Conservation (phyloP, 2,797 vertebrate species). For the Potorous gilbertii region DNA sequence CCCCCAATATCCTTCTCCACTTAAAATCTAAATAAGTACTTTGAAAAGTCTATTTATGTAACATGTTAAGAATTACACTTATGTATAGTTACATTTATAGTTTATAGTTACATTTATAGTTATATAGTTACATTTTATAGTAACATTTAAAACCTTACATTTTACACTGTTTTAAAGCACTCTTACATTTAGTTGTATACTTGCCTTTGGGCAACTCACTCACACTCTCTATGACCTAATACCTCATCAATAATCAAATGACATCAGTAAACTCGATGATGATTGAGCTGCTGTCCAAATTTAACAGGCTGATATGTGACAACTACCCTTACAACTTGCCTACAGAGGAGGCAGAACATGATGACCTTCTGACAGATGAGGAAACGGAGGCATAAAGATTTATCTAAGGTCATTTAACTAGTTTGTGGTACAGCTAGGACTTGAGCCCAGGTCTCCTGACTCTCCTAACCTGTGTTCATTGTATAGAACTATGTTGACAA, state of each 20-base stretch:
- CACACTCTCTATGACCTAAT: not conserved
- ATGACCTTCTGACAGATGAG: not conserved
- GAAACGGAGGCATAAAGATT: not conserved
- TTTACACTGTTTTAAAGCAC: not conserved
- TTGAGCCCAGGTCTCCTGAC: slow-evolving; percentile 26
- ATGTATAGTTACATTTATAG: not conserved
- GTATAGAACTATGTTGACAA: not conserved
- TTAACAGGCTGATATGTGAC: not conserved
- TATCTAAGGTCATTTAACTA: not conserved
- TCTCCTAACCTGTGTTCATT: not conserved
- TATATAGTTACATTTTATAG: not conserved
- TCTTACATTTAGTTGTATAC: not conserved
- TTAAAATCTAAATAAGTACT: not conserved
- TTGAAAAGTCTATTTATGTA: not conserved
- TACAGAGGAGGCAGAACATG: not conserved
- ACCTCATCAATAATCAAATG: not conserved
- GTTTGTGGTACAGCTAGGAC: not conserved
- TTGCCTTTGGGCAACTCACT: not conserved
- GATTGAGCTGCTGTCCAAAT: not conserved
- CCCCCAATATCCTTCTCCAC: not conserved
- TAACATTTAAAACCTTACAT: not conserved
- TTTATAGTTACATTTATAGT: not conserved
- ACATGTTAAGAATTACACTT: not conserved
- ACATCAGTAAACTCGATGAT: not conserved
- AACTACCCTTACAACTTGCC: not conserved